Base-by-base conservation (phyloP, 2,888 invertebrate genomes). In the Xanthostigma xanthostigma region DNA sequence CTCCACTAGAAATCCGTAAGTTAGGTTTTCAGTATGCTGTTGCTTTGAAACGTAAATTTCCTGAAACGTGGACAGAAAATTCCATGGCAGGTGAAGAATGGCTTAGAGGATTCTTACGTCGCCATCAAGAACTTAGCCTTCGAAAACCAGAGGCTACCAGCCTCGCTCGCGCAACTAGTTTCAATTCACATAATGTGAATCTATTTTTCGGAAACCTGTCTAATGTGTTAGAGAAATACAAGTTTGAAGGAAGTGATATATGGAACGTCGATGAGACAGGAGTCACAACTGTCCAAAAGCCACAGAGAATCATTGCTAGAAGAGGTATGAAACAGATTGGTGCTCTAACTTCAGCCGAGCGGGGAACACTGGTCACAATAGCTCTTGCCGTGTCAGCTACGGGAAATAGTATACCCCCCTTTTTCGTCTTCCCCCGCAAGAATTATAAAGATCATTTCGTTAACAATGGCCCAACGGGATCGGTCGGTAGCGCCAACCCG, bases 201-300 rank as follows among this genome's bases (percentile, higher is more conserved):
- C 37, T n/a, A 9, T 59, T 60, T 48, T 60, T 54, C 43, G 46
- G 54, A 9, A 58, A 57, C 46, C 49, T 59, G 40, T 34, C 35
- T 44, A 49, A 39, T 45, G 56, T 56, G 17, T 45, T 51, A 51
- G 56, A 51, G 9, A 48, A 50, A 46, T 52, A 48, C 50, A 54
- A 53, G 44, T 52, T 55, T 53, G 27, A 36, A 33, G 49, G 52
- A n/a, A 13, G 43, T 10, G 48, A 51, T 62, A 59, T 33, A 14
- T 54, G 14, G 17, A 67, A 67, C 51, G 50, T 62, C 14, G 64
- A 65, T 46, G 62, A 66, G 53, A 60, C 62, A 1, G 65, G 62
- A 0, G 65, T 67, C 5, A 63, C 65, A 49, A 63, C 57, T 17
- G 3, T 17, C 17, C 17, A 17, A 17, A 17, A 17, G 50, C 62